phyloP scores from a whole-genome alignment of 1,140 invertebrate genomes.

The Drosophila pallidifrons region DNA sequence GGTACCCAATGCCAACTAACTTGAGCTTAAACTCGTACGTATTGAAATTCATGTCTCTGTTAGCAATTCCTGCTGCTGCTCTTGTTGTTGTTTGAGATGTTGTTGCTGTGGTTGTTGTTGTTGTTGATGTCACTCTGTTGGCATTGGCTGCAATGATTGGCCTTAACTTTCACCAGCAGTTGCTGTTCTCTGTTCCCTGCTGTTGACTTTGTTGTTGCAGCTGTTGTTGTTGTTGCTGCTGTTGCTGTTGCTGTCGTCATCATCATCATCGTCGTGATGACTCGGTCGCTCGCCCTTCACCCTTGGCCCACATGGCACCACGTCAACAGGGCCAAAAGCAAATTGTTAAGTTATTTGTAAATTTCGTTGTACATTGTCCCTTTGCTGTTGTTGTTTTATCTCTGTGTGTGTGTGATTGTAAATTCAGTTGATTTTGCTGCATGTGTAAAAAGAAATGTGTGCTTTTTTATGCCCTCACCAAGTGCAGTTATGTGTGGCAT shows the following conservation, averaged over 20 bases:
- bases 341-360: slow-evolving; percentile 82
- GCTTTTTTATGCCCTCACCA: slow-evolving; percentile 11
- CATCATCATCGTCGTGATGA: slow-evolving; percentile 50
- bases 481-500: slow-evolving; percentile 9
- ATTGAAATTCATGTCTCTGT: slow-evolving; percentile 79
- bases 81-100: slow-evolving; percentile 39
- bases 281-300: slow-evolving; percentile 40
- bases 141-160: slow-evolving; percentile 73
- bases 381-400: slow-evolving; percentile 8
- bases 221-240: background rate
- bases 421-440: slow-evolving; percentile 27
- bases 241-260: slow-evolving; percentile 5
- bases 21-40: slow-evolving; percentile 39
- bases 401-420: slow-evolving; percentile 12
- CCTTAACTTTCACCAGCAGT: slow-evolving; percentile 72
- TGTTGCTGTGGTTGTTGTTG: slow-evolving; percentile 28
- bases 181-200: slow-evolving; percentile 24
- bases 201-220: slow-evolving; percentile 39
- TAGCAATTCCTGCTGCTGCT: slow-evolving; percentile 58
- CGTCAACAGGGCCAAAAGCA: slow-evolving; percentile 71
- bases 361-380: slow-evolving; percentile 63
- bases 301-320: slow-evolving; percentile 36
- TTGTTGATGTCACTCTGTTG: slow-evolving; percentile 53
- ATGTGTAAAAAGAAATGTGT: slow-evolving; percentile 3
- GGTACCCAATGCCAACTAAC: slow-evolving; percentile 23